Evolutionary conservation across 2,888 invertebrate genomes (phyloP).

Genomic region (Parnassius glacialis): DNA sequence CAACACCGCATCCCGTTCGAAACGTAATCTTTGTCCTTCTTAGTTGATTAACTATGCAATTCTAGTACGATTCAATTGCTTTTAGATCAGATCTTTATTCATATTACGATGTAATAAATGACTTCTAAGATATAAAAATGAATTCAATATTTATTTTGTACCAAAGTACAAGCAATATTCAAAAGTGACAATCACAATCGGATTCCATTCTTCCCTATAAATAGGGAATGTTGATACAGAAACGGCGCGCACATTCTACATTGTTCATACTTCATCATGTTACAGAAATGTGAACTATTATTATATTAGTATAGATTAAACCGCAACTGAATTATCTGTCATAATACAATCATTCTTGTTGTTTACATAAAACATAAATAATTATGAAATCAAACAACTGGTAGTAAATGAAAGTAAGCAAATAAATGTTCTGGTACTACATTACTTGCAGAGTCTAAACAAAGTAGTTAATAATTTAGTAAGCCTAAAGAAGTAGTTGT

Average conservation of each 20-base stretch:
- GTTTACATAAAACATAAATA: no score
- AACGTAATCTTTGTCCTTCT: slow-evolving; percentile 16
- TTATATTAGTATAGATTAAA: no score
- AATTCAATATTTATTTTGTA: no score
- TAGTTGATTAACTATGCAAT: slow-evolving; percentile 13
- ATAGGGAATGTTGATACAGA: background rate
- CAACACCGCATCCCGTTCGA: slow-evolving; percentile 2
- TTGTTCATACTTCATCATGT: background rate
- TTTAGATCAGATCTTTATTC: background rate
- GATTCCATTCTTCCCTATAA: background rate
- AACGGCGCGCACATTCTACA: background rate
- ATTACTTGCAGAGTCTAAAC: no score
- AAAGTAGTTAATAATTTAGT: no score
- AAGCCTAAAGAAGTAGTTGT: no score
- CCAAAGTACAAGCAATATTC: background rate
- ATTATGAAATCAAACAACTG: no score
- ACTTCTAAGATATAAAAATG: background rate
- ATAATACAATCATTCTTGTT: no score
- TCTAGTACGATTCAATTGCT: slow-evolving; percentile 2
- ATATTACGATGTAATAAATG: background rate
- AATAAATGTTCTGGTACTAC: no score
- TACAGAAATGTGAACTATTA: background rate
- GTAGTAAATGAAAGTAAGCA: no score
- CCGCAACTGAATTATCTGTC: no score
- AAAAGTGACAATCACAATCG: background rate